phyloP scores from a whole-genome alignment of 2,113 vertebrate species.

The Cottus gobio region DNA sequence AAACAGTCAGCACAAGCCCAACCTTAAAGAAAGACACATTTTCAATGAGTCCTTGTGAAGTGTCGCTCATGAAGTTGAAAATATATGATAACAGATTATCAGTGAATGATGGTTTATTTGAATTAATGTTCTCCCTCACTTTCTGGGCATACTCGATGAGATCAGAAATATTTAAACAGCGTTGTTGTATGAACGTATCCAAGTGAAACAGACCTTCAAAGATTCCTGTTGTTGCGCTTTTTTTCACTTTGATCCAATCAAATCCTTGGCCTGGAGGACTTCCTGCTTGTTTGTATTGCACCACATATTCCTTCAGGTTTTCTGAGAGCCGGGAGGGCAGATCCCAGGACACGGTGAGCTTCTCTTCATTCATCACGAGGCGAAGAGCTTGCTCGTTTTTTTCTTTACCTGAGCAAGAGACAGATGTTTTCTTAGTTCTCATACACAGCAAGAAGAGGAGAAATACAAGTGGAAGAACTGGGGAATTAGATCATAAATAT shows the following conservation, averaged over 20 bases:
- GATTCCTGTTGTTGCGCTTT: slow-evolving; percentile 19
- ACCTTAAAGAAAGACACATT: background rate
- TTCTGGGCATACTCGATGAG: background rate
- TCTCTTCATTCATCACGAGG: slow-evolving; percentile 40
- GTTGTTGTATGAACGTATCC: background rate
- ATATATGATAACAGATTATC: background rate
- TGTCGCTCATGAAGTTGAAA: background rate
- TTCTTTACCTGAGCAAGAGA: slow-evolving; percentile 36
- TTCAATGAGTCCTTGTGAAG: background rate
- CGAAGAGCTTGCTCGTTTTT: background rate
- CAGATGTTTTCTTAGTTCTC: background rate
- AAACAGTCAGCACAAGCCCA: background rate
- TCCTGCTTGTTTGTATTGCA: slow-evolving; percentile 74
- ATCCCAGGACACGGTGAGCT: slow-evolving; percentile 74
- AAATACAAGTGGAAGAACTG: background rate
- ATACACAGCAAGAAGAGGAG: background rate
- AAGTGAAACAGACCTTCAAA: slow-evolving; percentile 70
- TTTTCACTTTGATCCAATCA: slow-evolving; percentile 77
- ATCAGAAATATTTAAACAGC: background rate
- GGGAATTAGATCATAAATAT: background rate
- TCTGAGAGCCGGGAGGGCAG: background rate
- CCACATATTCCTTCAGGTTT: slow-evolving; percentile 70
- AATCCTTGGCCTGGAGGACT: slow-evolving; percentile 35
- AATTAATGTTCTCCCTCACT: background rate
- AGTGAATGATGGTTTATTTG: background rate